These are phyloP conservation scores for Oophaga sylvatica DNA, from an alignment of 2,797 vertebrate genomes.

Conservation along the genomic window DNA sequence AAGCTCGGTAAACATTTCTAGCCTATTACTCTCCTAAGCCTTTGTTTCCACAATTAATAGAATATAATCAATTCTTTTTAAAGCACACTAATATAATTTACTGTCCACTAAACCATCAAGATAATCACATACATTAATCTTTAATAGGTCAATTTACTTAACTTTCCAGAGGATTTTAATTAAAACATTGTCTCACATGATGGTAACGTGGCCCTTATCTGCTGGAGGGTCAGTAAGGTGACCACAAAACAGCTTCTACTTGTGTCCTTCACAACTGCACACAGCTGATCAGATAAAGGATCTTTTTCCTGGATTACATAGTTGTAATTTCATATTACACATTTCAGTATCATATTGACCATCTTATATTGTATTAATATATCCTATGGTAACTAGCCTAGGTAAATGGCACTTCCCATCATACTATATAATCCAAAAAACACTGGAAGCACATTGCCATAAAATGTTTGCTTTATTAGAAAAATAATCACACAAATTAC, in stretches of 20 bases:
- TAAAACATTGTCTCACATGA: constrained; percentile 66
- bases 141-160: constrained; percentile 68
- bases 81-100: constrained; percentile 68
- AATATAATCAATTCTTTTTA: constrained; percentile 65
- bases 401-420: no score
- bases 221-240: constrained; percentile 44
- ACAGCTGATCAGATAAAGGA: constrained; percentile 42
- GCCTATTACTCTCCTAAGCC: constrained; percentile 29
- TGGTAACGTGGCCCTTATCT: constrained; percentile 41
- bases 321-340: neutral
- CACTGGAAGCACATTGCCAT: no score
- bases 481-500: no score
- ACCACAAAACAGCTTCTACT: constrained; percentile 36
- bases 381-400: no score
- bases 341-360: neutral
- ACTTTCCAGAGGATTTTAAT: constrained; percentile 72
- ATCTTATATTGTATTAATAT: neutral
- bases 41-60: constrained; percentile 68
- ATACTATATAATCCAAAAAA: no score
- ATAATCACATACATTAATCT: constrained; percentile 71
- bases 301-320: constrained; percentile 7
- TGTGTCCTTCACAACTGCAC: constrained; percentile 61
- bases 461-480: no score
- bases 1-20: constrained; percentile 36
- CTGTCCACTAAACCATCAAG: constrained; percentile 67